Evolutionary conservation across 1,140 invertebrate species (phyloP), one percentile per base, ranked within the genome.

Genomic region (Drosophila tani): DNA sequence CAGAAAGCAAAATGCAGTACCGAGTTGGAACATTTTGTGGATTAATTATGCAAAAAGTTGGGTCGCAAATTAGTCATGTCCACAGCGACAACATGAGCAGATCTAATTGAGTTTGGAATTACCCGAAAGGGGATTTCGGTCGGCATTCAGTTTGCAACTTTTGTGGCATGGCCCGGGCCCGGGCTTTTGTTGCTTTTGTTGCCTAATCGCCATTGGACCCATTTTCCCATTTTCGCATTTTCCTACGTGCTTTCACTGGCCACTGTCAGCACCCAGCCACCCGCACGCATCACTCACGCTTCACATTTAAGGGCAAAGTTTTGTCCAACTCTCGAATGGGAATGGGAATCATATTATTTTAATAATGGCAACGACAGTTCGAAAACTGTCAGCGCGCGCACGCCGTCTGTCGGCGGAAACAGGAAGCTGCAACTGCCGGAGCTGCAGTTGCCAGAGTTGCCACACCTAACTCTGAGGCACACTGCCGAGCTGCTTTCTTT

Each of bases 271-370:
- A 14, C 9, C 24, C 27, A 6, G 27, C 27, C 50, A 15, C 24
- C 6, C 17, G 12, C 55, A 45, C 27, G 15, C 27, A 63, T 45
- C 35, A 53, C 15, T 71, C 51, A 47, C 43, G 38, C 68, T 49
- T 49, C 46, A n/a, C 17, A 21, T 15, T 17, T 24, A 11, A n/a
- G 29, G 38, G 46, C 32, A 49, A 70, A 62, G 51, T 73, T 70
- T 59, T 17, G 29, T 14, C 27, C 43, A 68, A 40, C 51, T 73
- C 66, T 73, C 66, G 53, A 58, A 41, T 67, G 58, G 49, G 40
- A 69, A 69, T 69, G 58, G 49, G 29, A 70, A 70, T 70, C 69
- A 40, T 38, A 73, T 73, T 70, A 71, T 70, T 73, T 73, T 70
- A 70, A 70, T 69, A 69, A 73, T 57, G 69, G 24, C 64, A 49